Base-by-base conservation (phyloP, 2,888 invertebrate species). In the Hyposoter didymator region DNA sequence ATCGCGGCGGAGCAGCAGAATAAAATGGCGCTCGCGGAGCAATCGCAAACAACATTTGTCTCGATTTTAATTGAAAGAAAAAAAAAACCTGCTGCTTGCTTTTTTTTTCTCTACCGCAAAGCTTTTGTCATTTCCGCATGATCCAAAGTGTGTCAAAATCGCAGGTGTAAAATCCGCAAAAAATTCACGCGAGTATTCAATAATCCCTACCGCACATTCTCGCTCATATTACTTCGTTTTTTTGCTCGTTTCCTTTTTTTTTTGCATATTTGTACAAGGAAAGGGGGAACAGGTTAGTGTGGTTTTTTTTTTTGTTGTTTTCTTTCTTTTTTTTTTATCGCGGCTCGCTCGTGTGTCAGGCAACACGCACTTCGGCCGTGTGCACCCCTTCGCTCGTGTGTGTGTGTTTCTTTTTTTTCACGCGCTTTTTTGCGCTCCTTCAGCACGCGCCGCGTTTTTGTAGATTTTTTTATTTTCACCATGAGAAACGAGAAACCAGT, bases 391-490 rank as follows among this genome's bases (percentile, higher is more conserved):
- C 81, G 70, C 69, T 22, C 67, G 39, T 39, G 35, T 35, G 35
- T 35, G 6, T 28, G 35, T 35, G 39, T 39, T 5, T 7, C 64
- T 52, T 62, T 59, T 70, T 74, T 66, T 76, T 78, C 59, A 62
- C 70, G 47, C 75, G 55, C 64, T 82, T 84, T 85, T 82, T 72
- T 74, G 69, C 81, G 52, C 70, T 45, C 62, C 74, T 75, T 14
- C 64, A 78, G 82, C 84, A 85, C 82, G 84, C 84, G 84, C 81
- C 84, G 52, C 6, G 72, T 43, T 82, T 62, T 76, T 66, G 22
- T 64, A 32, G 39, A 62, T 62, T 47, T 17, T 49, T 49, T 32
- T 19, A 12, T 55, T 59, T 59, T 28, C 75, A 45, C 28, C 75
- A 45, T n/a, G 49, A 62, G 79, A 62, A 79, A 79, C 62, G 62